Evolutionary conservation across 2,113 vertebrate species (phyloP), one percentile per base, ranked within the genome.

Genomic region (Trogon melanurus): DNA sequence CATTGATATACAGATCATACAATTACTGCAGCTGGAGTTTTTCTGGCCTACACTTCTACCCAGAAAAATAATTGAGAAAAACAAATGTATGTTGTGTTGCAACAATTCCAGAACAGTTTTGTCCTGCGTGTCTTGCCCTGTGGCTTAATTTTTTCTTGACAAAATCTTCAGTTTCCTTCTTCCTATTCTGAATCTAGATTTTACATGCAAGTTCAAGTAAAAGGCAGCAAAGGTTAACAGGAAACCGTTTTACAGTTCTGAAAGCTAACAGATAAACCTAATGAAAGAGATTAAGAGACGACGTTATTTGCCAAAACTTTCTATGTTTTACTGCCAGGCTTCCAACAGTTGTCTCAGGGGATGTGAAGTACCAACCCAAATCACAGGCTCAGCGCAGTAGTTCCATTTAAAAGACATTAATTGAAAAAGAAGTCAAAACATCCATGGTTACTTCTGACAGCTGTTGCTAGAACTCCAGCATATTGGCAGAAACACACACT

Each of bases 401-500:
- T 30, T 94, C 36, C 53, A 94, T 87, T 91, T 70, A 73, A 91
- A 86, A 95, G 61, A 32, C 48, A 93, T 92, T 89, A 94, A 95
- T 87, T 72, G 50, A 75, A 87, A 91, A 88, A 86, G 61, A 92
- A 95, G 76, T 86, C 85, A 91, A 93, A 91, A 95, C 69, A 93
- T 71, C 53, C 71, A 22, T 2, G 11, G 86, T 61, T 87, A 56
- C 57, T 81, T 71, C 69, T 87, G 90, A 87, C 80, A 93, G 73
- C 73, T 96, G 76, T 16, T 93, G 83, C 73, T 88, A 15, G 45
- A 79, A 65, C 69, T 71, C 60, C 5, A 30, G n/a, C 0, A 2
- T 4, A 72, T 4, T 62, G 70, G 27, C 83, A 95, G 93, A 73
- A 86, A 95, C 83, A 93, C 4, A 82, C 23, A 30, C 61, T 44